phyloP scores from a whole-genome alignment of 2,888 invertebrate species.

The Noctua fimbriata region DNA sequence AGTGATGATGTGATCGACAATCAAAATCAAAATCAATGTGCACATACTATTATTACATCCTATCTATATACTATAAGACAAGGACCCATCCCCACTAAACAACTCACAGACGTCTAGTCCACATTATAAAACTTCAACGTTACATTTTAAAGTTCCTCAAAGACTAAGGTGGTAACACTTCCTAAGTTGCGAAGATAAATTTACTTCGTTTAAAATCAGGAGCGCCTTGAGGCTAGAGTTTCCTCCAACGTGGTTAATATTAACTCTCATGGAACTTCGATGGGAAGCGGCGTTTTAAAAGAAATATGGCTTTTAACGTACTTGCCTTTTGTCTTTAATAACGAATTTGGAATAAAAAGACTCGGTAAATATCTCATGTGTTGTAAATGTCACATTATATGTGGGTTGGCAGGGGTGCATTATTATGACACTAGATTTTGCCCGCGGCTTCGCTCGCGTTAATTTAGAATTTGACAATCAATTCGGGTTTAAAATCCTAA shows the following conservation, averaged over 20 bases:
- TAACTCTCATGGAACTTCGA: constrained; percentile 51
- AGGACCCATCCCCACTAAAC: background rate
- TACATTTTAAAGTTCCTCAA: constrained; percentile 26
- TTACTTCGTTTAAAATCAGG: constrained; percentile 59
- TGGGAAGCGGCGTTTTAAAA: constrained; percentile 32
- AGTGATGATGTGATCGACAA: background rate
- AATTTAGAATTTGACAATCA: too few relatives aligned
- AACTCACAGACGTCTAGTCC: constrained; percentile 9
- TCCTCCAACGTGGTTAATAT: constrained; percentile 39
- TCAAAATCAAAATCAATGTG: too few relatives aligned
- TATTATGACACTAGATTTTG: background rate
- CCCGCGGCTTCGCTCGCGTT: too few relatives aligned
- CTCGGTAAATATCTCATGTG: background rate
- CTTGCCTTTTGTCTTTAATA: constrained; percentile 36
- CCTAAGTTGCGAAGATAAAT: constrained; percentile 58
- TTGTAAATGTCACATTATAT: background rate
- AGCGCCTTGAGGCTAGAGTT: constrained; percentile 42
- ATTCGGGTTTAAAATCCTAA: too few relatives aligned
- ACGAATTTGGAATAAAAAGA: constrained; percentile 3
- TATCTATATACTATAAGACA: background rate
- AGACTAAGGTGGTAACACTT: constrained; percentile 41
- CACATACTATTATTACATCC: background rate
- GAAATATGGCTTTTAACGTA: constrained; percentile 34
- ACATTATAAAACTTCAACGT: constrained; percentile 36
- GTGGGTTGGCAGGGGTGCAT: background rate